Conservation (phyloP, 2,797 vertebrate genomes). For the Macropodus opercularis region DNA sequence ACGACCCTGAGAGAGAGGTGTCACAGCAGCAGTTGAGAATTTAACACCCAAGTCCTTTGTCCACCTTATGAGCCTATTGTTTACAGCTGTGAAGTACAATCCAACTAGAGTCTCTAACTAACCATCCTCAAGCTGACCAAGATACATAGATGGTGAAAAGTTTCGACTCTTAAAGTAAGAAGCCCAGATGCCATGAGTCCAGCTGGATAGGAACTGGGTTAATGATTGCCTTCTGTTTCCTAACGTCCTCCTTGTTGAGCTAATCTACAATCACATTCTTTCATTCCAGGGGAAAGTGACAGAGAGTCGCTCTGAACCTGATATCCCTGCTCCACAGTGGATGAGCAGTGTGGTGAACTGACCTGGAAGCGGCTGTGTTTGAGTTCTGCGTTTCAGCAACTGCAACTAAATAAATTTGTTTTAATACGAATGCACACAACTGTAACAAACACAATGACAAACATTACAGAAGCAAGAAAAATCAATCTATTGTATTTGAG, state of each 20-base stretch:
- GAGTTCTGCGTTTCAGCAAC: constrained; percentile 11
- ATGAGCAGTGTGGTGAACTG: not conserved
- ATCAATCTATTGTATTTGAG: no score
- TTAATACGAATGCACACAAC: constrained; percentile 4
- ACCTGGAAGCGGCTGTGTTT: constrained; percentile 23
- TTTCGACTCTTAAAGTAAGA: no score
- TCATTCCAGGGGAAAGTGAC: constrained; percentile 42
- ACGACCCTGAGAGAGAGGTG: no score
- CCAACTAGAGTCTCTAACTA: no score
- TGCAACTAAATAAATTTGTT: constrained; percentile 8
- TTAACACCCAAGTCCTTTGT: no score
- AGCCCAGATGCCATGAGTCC: no score
- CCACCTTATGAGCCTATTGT: no score
- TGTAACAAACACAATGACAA: not conserved
- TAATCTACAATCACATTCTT: constrained; percentile 67
- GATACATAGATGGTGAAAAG: no score
- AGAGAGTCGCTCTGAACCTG: constrained; percentile 34
- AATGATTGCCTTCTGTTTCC: constrained; percentile 69
- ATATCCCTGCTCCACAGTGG: constrained; percentile 10
- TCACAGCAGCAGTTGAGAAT: no score
- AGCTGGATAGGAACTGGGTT: constrained; percentile 49
- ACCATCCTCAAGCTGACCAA: no score
- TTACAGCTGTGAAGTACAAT: no score
- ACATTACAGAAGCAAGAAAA: not conserved
- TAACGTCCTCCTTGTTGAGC: constrained; percentile 42